Base-by-base conservation (phyloP, 2,113 vertebrate species). In the Pluvianellus socialis region DNA sequence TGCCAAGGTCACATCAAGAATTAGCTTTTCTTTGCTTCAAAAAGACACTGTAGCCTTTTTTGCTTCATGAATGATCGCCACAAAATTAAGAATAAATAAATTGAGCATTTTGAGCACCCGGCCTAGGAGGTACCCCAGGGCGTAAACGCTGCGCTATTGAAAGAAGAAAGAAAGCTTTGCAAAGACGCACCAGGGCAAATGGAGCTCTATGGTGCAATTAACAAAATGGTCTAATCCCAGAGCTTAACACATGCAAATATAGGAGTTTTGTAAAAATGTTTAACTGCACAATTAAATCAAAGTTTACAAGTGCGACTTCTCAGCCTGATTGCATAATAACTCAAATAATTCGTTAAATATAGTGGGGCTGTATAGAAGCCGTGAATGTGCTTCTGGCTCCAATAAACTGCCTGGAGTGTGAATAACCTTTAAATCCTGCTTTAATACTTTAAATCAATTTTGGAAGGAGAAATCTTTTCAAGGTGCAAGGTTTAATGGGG, bases 41-140 rank as follows among this genome's bases (percentile, higher is more conserved):
- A 99, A 99, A 99, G 99, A 99, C 99, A 99, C 99, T 99, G 99
- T 99, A 99, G 99, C 99, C 99, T 98, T 99, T 99, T 99, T 99
- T 99, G 98, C 99, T 99, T 99, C 99, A 99, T 99, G 99, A 99
- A 99, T 99, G 99, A 99, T 99, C 99, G 99, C 98, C 99, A 99
- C 99, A 99, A 99, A 99, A 99, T 99, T 99, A 99, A 99, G 99
- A 99, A 99, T 99, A 99, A 99, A 99, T 99, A 99, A 99, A 99
- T 99, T 98, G 99, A 99, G 99, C 98, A 99, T 99, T 99, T 99
- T 98, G 99, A 99, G 99, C 98, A 99, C 98, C 98, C 97, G 97
- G 98, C 98, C 99, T 98, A 98, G 99, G 99, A 99, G 99, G 99
- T 99, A 99, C 98, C 99, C 99, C 99, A 98, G 99, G 98, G 99